Percentiles rank a stretch among this genome's conserved stretches.
Conservation (phyloP, 2,797 vertebrate species). For the Helostoma temminkii region DNA sequence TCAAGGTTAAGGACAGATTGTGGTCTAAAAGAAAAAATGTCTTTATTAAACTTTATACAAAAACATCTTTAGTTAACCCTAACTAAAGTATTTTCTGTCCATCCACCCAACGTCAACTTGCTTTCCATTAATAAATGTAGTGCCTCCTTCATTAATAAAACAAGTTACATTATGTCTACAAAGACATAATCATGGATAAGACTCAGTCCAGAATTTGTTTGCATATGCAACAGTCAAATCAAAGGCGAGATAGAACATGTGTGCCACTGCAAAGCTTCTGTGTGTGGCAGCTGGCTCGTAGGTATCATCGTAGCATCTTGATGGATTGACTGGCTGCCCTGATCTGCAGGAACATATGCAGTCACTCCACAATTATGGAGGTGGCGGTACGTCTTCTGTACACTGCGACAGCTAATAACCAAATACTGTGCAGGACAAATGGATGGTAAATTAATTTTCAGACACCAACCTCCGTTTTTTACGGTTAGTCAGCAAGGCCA, state of each 20-base stretch:
- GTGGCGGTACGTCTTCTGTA: not conserved
- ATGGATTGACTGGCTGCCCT: slow-evolving; percentile 42
- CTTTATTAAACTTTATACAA: no score
- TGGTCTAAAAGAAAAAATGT: no score
- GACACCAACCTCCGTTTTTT: slow-evolving; percentile 8
- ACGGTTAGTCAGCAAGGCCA: not conserved
- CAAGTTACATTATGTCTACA: no score
- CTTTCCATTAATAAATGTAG: no score
- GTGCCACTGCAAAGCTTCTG: not conserved
- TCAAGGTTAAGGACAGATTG: no score
- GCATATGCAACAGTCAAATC: no score
- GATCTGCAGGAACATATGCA: slow-evolving; percentile 41
- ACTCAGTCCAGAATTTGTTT: no score
- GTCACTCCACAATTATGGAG: slow-evolving; percentile 7
- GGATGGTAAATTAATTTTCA: slow-evolving; percentile 44
- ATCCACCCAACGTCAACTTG: no score
- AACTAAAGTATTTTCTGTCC: no score
- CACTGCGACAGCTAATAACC: slow-evolving; percentile 3
- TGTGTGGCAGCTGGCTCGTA: not conserved
- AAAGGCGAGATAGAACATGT: not conserved
- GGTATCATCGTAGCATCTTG: not conserved
- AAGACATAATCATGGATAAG: no score
- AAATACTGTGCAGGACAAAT: slow-evolving; percentile 19
- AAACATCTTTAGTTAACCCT: no score
- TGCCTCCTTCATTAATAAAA: no score